phyloP scores from a whole-genome alignment of 2,113 vertebrate species.

The Phyllostomus hastatus region DNA sequence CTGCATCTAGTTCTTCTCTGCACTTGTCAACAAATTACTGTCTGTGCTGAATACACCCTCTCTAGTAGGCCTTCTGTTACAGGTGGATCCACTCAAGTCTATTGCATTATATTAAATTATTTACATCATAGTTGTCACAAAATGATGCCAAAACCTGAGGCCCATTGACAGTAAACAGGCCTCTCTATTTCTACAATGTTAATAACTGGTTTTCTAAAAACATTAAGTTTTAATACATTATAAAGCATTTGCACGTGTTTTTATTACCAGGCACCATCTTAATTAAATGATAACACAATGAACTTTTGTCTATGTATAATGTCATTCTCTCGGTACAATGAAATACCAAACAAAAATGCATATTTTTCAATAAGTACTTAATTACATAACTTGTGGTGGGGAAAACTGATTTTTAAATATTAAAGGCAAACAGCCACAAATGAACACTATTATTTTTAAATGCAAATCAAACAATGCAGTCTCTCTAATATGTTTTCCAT shows the following conservation, averaged over 20 bases:
- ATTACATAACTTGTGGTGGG: not conserved
- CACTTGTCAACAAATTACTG: not conserved
- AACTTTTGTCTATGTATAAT: not conserved
- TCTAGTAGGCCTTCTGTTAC: not conserved
- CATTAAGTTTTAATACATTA: not conserved
- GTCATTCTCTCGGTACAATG: not conserved
- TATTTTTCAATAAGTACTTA: not conserved
- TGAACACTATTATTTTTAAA: not conserved
- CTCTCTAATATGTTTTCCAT: not conserved
- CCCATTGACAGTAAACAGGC: not conserved
- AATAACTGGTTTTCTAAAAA: not conserved
- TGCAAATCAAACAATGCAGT: not conserved
- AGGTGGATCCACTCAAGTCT: not conserved
- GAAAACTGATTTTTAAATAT: not conserved
- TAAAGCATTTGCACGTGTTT: not conserved
- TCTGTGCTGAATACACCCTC: not conserved
- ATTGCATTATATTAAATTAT: not conserved
- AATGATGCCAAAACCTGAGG: not conserved
- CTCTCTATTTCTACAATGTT: not conserved
- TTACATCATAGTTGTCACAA: not conserved
- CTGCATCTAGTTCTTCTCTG: not conserved
- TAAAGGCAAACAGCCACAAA: not conserved
- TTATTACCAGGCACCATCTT: not conserved
- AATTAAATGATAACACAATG: not conserved
- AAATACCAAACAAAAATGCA: not conserved